A percentile compares a stretch with the other conserved stretches of the same genome.
Evolutionary conservation across 2,797 vertebrate genomes (phyloP).

Genomic region (Clarias laeviceps): DNA sequence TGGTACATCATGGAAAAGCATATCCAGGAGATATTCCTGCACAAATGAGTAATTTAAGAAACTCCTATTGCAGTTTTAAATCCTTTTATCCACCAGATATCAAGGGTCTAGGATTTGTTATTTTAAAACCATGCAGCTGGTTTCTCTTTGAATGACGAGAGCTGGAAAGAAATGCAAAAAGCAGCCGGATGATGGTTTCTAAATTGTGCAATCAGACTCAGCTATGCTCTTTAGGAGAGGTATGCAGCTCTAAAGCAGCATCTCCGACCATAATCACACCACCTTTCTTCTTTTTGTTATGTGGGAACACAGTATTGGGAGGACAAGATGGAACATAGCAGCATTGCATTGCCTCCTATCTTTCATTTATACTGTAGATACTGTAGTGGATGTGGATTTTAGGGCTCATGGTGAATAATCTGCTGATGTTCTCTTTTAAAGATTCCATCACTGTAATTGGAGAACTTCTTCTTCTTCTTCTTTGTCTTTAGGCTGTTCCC

Average conservation of each 20-base stretch:
- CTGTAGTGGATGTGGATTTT: conserved; percentile 36
- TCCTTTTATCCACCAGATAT: neutral
- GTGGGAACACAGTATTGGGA: neutral
- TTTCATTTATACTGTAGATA: no score
- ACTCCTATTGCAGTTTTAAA: neutral
- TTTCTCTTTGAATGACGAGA: neutral
- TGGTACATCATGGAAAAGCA: neutral
- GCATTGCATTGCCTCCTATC: neutral
- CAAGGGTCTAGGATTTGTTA: neutral
- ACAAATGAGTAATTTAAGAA: neutral
- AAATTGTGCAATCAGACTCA: conserved; percentile 23
- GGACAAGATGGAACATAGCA: neutral
- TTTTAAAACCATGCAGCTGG: neutral
- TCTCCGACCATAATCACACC: conserved; percentile 6
- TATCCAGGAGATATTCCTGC: neutral
- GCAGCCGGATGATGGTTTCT: neutral
- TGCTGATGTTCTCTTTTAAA: conserved; percentile 35
- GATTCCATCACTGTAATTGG: neutral
- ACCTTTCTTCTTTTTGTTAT: conserved; percentile 1
- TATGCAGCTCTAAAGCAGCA: conserved; percentile 2
- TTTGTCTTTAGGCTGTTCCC: no score
- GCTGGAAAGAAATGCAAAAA: neutral
- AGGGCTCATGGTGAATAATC: conserved; percentile 32
- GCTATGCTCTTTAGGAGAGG: neutral
- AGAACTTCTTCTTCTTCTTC: no score